phyloP scores from a whole-genome alignment of 1,140 invertebrate species.

The Drosophila ironensis region DNA sequence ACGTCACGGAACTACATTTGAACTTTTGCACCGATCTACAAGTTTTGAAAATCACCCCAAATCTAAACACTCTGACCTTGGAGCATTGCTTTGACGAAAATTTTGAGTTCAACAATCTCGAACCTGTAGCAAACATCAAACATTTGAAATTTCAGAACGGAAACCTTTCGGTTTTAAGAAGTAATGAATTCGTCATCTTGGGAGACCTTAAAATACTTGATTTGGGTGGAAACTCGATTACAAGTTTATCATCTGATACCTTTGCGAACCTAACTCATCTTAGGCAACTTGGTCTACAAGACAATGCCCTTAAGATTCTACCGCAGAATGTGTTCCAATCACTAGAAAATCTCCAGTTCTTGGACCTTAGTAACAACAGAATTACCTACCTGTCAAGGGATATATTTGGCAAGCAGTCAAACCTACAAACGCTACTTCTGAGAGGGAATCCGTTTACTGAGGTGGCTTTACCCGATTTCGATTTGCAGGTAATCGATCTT shows the following conservation, averaged over 20 bases:
- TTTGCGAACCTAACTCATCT: neutral
- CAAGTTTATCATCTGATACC: neutral
- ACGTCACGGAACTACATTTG: neutral
- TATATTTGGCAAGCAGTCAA: neutral
- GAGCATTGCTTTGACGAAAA: neutral
- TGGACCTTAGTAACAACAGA: slow-evolving; percentile 1
- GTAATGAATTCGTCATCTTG: neutral
- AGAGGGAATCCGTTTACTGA: neutral
- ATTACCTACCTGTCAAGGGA: neutral
- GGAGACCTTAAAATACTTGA: neutral
- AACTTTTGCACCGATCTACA: neutral
- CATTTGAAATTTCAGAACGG: neutral
- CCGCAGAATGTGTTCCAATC: neutral
- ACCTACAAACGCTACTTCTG: neutral
- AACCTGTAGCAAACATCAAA: neutral
- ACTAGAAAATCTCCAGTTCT: neutral
- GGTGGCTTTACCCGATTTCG: neutral
- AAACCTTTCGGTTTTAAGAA: neutral
- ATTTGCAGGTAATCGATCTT: neutral
- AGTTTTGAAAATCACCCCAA: neutral
- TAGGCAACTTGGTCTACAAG: neutral
- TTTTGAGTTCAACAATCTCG: neutral
- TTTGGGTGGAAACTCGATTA: neutral
- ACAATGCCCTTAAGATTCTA: neutral
- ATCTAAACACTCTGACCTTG: neutral